These are phyloP conservation scores for Notoglanidium macrostoma DNA, from an alignment of 2,797 vertebrate species.

Conservation along the genomic window DNA sequence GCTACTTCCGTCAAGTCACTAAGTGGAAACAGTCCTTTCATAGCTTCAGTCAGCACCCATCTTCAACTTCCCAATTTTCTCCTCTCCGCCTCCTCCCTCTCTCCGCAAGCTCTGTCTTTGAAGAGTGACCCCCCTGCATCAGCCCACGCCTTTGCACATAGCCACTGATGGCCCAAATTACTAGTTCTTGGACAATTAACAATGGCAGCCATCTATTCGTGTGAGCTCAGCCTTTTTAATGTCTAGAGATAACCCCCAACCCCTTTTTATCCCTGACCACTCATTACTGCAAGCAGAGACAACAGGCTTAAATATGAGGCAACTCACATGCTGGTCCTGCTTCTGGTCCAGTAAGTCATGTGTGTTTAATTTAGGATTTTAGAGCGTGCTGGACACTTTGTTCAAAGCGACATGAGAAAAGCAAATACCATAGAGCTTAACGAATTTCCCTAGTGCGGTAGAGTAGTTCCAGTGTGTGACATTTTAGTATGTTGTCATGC, in stretches of 20 bases:
- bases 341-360: constrained; percentile 21
- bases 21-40: constrained; percentile 16
- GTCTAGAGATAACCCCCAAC: constrained; percentile 52
- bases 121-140: constrained; percentile 43
- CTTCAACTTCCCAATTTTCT: constrained; percentile 42
- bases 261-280: constrained; percentile 23
- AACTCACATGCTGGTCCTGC: not conserved
- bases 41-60: constrained; percentile 35
- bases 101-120: constrained; percentile 46
- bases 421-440: constrained; percentile 4
- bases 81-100: not conserved
- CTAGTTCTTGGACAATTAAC: constrained; percentile 49
- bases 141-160: constrained; percentile 46
- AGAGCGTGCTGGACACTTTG: constrained; percentile 23
- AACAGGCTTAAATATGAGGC: constrained; percentile 32
- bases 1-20: not conserved
- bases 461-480: not conserved
- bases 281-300: constrained; percentile 34
- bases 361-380: constrained; percentile 20
- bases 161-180: constrained; percentile 54
- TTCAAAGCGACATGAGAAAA: constrained; percentile 13
- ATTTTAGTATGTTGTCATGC: not conserved
- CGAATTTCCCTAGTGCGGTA: not conserved
- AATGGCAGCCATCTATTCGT: constrained; percentile 52
- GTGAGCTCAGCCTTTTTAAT: constrained; percentile 26